phyloP scores from a whole-genome alignment of 1,140 invertebrate genomes.

The Papilio polytes region DNA sequence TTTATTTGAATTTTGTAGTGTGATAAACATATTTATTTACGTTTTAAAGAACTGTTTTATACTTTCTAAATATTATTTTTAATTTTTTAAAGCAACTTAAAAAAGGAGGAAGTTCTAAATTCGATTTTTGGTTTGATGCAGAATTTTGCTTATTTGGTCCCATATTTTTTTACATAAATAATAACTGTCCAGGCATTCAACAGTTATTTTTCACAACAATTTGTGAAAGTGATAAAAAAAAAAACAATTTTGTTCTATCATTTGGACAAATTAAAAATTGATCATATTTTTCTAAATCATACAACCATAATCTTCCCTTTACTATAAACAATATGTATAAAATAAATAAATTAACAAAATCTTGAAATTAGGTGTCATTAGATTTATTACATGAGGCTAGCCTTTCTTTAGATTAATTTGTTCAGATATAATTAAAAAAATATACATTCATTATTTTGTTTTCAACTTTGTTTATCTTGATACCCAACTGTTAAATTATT shows the following conservation, averaged over 20 bases:
- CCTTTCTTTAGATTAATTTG: background rate
- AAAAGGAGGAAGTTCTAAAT: too few relatives aligned
- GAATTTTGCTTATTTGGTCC: too few relatives aligned
- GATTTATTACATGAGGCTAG: conserved; percentile 15
- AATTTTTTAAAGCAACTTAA: too few relatives aligned
- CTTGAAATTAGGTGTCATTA: background rate
- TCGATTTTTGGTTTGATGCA: too few relatives aligned
- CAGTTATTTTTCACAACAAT: too few relatives aligned
- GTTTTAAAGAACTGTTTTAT: too few relatives aligned
- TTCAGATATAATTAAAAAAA: background rate
- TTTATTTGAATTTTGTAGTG: background rate
- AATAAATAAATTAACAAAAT: background rate
- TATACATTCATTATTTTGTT: conserved; percentile 27
- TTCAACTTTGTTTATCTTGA: background rate
- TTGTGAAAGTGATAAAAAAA: too few relatives aligned
- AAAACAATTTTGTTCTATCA: background rate
- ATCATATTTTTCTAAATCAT: background rate
- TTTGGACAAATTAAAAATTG: background rate
- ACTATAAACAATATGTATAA: background rate
- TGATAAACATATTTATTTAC: background rate
- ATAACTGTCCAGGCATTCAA: too few relatives aligned
- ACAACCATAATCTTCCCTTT: background rate
- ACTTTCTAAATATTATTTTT: background rate
- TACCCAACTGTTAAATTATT: conserved; percentile 12
- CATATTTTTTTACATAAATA: too few relatives aligned